Conservation (phyloP, 2,888 invertebrate genomes). For the Habrosyne pyritoides region DNA sequence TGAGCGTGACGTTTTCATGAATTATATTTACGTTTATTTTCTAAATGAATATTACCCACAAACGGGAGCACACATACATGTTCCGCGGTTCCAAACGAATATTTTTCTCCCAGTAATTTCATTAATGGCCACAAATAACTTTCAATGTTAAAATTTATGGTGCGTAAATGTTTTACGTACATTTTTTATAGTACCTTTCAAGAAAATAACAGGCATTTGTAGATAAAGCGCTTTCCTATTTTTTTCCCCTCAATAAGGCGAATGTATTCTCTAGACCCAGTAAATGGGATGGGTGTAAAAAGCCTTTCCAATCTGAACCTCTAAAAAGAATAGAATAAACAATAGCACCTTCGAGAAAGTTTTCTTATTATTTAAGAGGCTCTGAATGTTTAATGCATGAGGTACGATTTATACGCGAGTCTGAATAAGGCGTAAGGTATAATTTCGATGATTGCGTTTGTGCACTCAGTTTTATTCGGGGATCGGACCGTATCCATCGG, state of each 20-base stretch:
- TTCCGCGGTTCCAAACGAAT: constrained; percentile 26
- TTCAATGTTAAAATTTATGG: constrained; percentile 71
- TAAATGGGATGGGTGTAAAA: constrained; percentile 72
- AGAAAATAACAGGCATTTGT: constrained; percentile 73
- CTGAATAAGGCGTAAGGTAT: constrained; percentile 62
- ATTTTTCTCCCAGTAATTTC: constrained; percentile 54
- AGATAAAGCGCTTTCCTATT: constrained; percentile 68
- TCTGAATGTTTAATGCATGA: constrained; percentile 78
- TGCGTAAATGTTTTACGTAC: constrained; percentile 70
- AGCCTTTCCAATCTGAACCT: constrained; percentile 79
- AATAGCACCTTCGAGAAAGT: constrained; percentile 69
- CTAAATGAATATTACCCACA: constrained; percentile 2
- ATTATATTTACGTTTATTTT: constrained; percentile 2
- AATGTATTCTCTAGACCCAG: constrained; percentile 66
- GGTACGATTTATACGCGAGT: constrained; percentile 65
- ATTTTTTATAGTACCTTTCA: constrained; percentile 74
- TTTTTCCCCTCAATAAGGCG: constrained; percentile 59
- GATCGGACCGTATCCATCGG: constrained; percentile 23
- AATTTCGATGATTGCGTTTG: constrained; percentile 63
- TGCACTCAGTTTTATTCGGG: constrained; percentile 46
- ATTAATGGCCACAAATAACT: constrained; percentile 68
- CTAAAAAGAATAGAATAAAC: constrained; percentile 75
- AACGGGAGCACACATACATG: constrained; percentile 5
- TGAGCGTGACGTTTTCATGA: constrained; percentile 3
- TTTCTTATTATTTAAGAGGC: constrained; percentile 79